Base-by-base conservation (phyloP, 2,888 invertebrate genomes). In the Melangyna quadrimaculata region DNA sequence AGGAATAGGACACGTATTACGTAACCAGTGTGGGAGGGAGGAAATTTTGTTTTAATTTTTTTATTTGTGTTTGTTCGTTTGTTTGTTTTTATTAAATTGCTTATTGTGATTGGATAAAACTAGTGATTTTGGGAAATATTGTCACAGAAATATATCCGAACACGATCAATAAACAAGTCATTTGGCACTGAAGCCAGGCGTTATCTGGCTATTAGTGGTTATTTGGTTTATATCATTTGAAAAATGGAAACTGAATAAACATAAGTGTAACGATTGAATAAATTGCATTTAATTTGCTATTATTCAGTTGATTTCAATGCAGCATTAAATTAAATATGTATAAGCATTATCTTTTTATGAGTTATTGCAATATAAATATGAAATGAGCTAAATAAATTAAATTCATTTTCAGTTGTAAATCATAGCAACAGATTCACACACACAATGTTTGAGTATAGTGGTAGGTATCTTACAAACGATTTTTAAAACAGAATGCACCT, bases 271-370 rank as follows among this genome's bases (percentile, higher is more conserved):
- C 53, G 67, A 84, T 84, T 79, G 67, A 84, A 79, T 79, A 67
- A 79, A 79, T 84, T 84, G 74, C 70, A 35, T 29, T 70, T 79
- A 73, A 69, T 51, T 73, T 29, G 73, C 48, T 57, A 57, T 83
- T 83, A 67, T 67, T 75, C 45, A 72, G 74, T 72, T 67, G 79
- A 83, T 79, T 83, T 83, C 40, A 74, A 22, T 48, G 48, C 72
- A 51, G 65, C 59, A 27, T 17, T 2, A 43, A 27, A 27, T 6
- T 12, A 43, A 17, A 17, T 12, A 43, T n/a, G 27, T 27, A 12
- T 29, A 24, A 27, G 7, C 17, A 27, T 17, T 40, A 63, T 63
- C 27, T 17, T 27, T 43, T 59, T 35, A 43, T 63, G 40, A 63
- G 9, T 27, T 63, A 43, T 43, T 63, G 43, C 27, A 24, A 37